A percentile compares a stretch with the other conserved stretches of the same genome.
Evolutionary conservation across 2,113 vertebrate genomes (phyloP).

Genomic region (Epinephelus fuscoguttatus): DNA sequence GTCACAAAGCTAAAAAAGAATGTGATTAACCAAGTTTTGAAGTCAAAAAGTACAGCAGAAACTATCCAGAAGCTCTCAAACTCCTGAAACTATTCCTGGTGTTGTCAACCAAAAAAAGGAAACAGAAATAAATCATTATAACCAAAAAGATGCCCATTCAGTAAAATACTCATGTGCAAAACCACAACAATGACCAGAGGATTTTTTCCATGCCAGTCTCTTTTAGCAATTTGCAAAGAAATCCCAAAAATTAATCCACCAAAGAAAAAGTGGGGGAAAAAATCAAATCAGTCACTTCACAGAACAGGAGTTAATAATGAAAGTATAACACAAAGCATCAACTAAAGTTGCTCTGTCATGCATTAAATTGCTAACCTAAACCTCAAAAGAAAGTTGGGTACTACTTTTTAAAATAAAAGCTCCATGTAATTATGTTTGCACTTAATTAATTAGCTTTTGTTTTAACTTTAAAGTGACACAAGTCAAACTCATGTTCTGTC

Average conservation of each 20-base stretch:
- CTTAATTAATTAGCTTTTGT: neutral
- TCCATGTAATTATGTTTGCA: neutral
- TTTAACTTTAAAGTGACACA: neutral
- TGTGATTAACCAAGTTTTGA: conserved; percentile 51
- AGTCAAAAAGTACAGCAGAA: conserved; percentile 28
- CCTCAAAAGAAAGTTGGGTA: conserved; percentile 10
- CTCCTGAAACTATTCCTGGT: neutral
- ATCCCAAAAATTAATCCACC: conserved; percentile 29
- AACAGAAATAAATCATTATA: conserved; percentile 1
- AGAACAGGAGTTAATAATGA: conserved; percentile 40
- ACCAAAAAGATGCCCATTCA: conserved; percentile 14
- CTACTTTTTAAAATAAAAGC: neutral
- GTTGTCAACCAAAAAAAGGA: neutral
- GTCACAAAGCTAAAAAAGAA: conserved; percentile 24
- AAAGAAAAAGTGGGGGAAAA: neutral
- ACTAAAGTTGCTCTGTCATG: conserved; percentile 28
- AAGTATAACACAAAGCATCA: conserved; percentile 17
- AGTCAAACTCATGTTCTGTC: neutral
- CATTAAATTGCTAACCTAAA: conserved; percentile 34
- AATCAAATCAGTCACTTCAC: conserved; percentile 33
- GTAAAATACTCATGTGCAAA: neutral
- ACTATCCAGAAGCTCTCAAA: conserved; percentile 12
- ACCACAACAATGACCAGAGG: conserved; percentile 25
- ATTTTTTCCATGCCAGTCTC: conserved; percentile 27
- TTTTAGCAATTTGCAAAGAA: conserved; percentile 22